Evolutionary conservation across 2,113 vertebrate species (phyloP), one percentile per base, ranked within the genome.

Genomic region (Leptobrachium ailaonicum): DNA sequence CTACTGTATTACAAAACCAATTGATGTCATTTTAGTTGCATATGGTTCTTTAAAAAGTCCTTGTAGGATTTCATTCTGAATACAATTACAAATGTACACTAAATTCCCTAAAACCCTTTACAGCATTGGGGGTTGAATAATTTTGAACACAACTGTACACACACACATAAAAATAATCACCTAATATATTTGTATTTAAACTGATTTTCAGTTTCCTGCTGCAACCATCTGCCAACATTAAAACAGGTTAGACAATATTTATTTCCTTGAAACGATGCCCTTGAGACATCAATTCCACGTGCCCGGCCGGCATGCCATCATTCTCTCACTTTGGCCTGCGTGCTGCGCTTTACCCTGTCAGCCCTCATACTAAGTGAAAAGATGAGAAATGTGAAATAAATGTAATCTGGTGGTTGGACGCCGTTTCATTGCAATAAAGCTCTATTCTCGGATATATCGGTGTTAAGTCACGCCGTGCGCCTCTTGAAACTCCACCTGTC

Each of bases 341-440:
- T 92, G 92, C 92, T 92, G 91, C 85, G 88, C 63, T 71, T 62
- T 75, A 41, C 62, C 42, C 10, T 67, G 78, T 80, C 71, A 74
- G 71, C 41, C 78, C 91, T 93, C 92, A 92, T 87, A 91, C 95
- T 95, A 96, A 96, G 95, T 94, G 95, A 92, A 91, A 94, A 95
- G 94, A 93, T 94, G 95, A 95, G 95, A 96, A 92, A 95, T 85
- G 92, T 95, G 95, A 96, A 95, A 96, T 94, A 95, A 95, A 95
- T 94, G 94, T 94, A 96, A 96, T 95, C 92, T 91, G 91, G 85
- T 93, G 90, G 91, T 92, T 90, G 95, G 96, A 98, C 97, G 93
- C 94, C 94, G 91, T 92, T 32, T 32, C 20, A 32, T 32, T 93
- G 95, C 95, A 96, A 96, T 97, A 98, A 89, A 93, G 94, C 94